Base-by-base conservation (phyloP, 2,797 vertebrate species). In the Myotis findleyi region DNA sequence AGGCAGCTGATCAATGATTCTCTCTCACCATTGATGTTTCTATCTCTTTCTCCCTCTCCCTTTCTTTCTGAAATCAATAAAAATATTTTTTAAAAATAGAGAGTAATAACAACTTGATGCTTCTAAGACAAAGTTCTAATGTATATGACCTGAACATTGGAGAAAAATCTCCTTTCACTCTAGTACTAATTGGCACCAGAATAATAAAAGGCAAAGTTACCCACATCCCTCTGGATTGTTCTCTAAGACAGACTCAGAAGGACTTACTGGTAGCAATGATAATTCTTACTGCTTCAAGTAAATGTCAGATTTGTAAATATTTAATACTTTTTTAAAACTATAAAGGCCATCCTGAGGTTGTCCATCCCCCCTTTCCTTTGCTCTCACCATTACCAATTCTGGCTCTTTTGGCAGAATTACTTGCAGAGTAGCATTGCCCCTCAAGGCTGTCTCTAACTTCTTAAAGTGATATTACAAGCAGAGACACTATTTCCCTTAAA, bases 111-210 rank as follows among this genome's bases (percentile, higher is more conserved):
- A 89, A 84, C 75, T 59, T 87, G 59, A 6, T 18, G 38, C 64
- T 68, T 59, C 47, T 87, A 59, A 93, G 64, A 80, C n/a, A 68
- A 86, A 86, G 36, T 59, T 94, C 36, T 93, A 94, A 62, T 76
- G 44, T 51, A 51, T 81, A 64, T 80, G 36, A 91, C 47, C 89
- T 47, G 6, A 91, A 84, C 33, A 76, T 8, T 64, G 14, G 21
- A 91, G 20, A 30, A 62, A 73, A 82, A 5, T 21, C 9, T 59
- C 64, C 27, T 82, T 93, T 83, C 13, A 33, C 3, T 69, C 13
- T 41, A 53, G 17, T 59, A 33, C 41, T 83, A 92, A 89, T 20
- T 82, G 47, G 77, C 23, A 77, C 25, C 17, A 49, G 21, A 83
- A 47, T 71, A 18, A 66, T 72, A 38, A 76, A 91, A 89, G 64